Evolutionary conservation across 2,797 vertebrate genomes (phyloP), one percentile per base, ranked within the genome.

Genomic region (Scomberomorus guttatus): DNA sequence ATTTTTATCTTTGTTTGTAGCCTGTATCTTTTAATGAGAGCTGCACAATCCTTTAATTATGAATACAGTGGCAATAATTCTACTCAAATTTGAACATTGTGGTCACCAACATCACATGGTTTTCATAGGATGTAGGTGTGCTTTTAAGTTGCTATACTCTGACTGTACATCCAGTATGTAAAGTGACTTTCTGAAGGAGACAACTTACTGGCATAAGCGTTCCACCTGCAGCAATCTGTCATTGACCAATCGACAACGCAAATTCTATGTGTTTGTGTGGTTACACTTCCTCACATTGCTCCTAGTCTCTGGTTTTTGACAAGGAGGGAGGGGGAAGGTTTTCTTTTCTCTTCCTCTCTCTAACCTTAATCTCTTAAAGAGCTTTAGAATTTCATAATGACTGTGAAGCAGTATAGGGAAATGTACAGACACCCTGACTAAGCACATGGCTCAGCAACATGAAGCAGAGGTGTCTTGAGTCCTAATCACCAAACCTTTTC

Each of bases 311-410:
- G 46, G 44, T 58, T 65, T 86, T 79, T 79, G 7, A 25, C 13
- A 4, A 9, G 50, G 22, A n/a, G 15, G 27, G 32, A 52, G 74
- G 22, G 6, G 22, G 24, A 27, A 20, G 42, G 56, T 77, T 68
- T 84, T 32, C n/a, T 18, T 82, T 80, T 82, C 55, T 81, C 66
- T 73, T 73, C 60, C 22, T 77, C 51, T 72, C 59, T 52, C 39
- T 84, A 84, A 77, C 68, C 79, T 65, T 88, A 90, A 91, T 91
- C 87, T 87, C 64, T 81, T 85, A 89, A 92, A 88, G 79, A 77
- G 87, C 83, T 89, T 81, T 81, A 74, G 69, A 77, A 71, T 88
- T 89, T 92, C 84, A 81, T 75, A 91, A 89, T 77, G 25, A 56
- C 57, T 17, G 32, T 50, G 42, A 55, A 74, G 69, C 66, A 4